Base-by-base conservation (phyloP, 2,797 vertebrate species). In the Sebastes iracundus region DNA sequence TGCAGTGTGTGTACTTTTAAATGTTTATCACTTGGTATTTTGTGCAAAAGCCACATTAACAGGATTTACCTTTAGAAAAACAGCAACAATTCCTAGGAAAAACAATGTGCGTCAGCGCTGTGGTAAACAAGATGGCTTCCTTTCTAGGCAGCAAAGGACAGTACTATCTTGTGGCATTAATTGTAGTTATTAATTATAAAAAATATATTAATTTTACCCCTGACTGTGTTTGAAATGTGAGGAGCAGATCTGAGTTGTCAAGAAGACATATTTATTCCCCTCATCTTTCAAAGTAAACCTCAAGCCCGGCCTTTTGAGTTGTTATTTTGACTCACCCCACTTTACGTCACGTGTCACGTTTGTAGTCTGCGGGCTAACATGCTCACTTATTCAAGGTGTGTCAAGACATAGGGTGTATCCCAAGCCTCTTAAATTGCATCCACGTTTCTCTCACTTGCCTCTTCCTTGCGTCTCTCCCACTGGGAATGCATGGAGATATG, bases 151-250 rank as follows among this genome's bases (percentile, higher is more conserved):
- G 23, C 55, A 66, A 66, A 7, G 25, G 27, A 28, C 35, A 9
- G 20, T 10, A 3, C 1, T 13, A 10, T 7, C 7, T 32, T 4
- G 8, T 6, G 14, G 6, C 4, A 3, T 71, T 11, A 22, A 33
- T 62, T 62, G 10, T 13, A 46, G 35, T 25, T 20, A 7, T 42
- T 42, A 42, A 42, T 42, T 42, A 61, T 49, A 49, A 79, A 75
- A 49, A 35, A 84, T 73, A 87, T 79, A 86, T 88, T 72, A 8
- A 86, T 91, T 87, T 80, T 25, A 49, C 16, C 70, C 22, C 52
- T 1, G 10, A 75, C 75, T 56, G 42, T 60, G 67, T 74, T 82
- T 77, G 59, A 88, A 81, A 84, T 75, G 62, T 73, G 58, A 88
- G 65, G 22, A 30, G 73, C 70, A 32, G 32, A 32, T 76, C 49